Base-by-base conservation (phyloP, 2,113 vertebrate genomes). In the Cygnus buccinator region DNA sequence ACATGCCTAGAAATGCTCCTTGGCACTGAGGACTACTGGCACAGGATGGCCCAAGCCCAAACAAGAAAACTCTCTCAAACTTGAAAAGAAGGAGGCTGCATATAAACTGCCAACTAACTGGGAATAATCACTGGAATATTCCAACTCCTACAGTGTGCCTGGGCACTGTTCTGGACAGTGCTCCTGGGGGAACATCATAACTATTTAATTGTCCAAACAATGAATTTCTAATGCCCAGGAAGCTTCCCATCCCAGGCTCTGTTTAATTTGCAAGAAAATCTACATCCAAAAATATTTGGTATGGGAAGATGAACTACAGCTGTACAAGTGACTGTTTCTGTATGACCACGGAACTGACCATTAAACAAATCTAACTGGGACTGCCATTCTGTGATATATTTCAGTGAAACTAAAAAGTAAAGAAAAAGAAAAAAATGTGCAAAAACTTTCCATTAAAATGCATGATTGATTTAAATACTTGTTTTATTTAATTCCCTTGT, bases 51-150 rank as follows among this genome's bases (percentile, higher is more conserved):
- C 44, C 63, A 21, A 54, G 76, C 57, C 31, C 92, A 55, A 90
- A 29, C 17, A 86, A 86, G 55, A 26, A 89, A 86, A 87, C 41
- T 74, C 68, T 68, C 28, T 73, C 76, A 87, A 6, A 61, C 65
- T 71, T 77, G 65, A 94, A 85, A 95, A 94, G 71, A 62, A 95
- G 80, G 76, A 96, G 44, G 46, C 9, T 91, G 86, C 16, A 77
- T 26, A 57, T 8, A 62, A 88, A 65, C 13, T 54, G 18, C 26
- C 68, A 50, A 50, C 48, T 50, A 86, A 25, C 37, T 52, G 20
- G 70, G 65, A 94, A 81, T 84, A 81, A 91, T 73, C 13, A 43
- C 55, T 87, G 44, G 29, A 93, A 77, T 31, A 71, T 41, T 18
- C 23, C 46, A 84, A 17, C 23, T 89, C 55, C 50, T 77, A 29